Base-by-base conservation (phyloP, 2,888 invertebrate genomes). In the Thumatha senex region DNA sequence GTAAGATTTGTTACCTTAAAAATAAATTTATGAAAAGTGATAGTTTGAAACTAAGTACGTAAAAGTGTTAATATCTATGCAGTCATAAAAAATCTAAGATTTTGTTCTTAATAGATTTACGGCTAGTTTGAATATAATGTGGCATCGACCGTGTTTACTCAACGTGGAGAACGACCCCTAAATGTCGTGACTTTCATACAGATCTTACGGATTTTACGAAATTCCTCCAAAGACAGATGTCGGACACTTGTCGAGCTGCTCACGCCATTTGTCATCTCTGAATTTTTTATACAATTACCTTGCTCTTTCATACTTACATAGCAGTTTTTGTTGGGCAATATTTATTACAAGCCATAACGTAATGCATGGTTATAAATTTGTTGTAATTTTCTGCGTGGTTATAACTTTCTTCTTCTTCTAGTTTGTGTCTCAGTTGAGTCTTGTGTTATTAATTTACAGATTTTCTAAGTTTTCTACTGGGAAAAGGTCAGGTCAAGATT, bases 241-340 rank as follows among this genome's bases (percentile, higher is more conserved):
- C 63, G 64, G 67, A 76, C 70, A 80, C 83, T 83, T 77, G 76
- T 78, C 83, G 76, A 74, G 45, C 59, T 59, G 61, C 72, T 70
- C 40, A 61, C 52, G 52, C 54, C 64, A 74, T 84, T 80, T 80
- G 76, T 84, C 83, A 82, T 80, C 67, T 60, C 64, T 83, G 81
- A 81, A 80, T 84, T 73, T 82, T 84, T 81, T 78, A 84, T 82
- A 42, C 56, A 55, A 57, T 58, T 58, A 63, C 66, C 67, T 74
- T 72, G 70, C 58, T 40, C 58, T 67, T 59, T 64, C 56, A 46
- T 68, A 51, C 54, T 64, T 68, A 52, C 51, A 24, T 30, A 31
- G 40, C 36, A 48, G 14, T 41, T 44, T 36, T 41, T 45, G 24
- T n/a, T 41, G 34, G 36, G 36, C 38, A 43, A 53, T 43, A 48